Evolutionary conservation across 1,140 invertebrate genomes (phyloP).

Genomic region (Zaprionus ghesquierei): DNA sequence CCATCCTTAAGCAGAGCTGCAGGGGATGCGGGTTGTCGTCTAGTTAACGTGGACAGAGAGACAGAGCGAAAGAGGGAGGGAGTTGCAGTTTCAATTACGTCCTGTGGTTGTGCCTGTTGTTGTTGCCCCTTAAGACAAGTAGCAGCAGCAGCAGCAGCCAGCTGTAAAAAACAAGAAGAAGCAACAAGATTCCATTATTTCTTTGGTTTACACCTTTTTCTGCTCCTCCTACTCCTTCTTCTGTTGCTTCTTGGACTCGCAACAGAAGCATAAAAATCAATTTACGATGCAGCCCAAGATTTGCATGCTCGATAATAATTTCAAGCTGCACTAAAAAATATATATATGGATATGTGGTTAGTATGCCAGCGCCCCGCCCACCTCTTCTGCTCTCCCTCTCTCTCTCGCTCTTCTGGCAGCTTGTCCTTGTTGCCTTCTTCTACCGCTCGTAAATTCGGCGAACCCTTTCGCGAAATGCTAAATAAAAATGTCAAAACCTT

Average conservation of each 20-base stretch:
- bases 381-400: neutral
- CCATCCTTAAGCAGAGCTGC: constrained; percentile 85
- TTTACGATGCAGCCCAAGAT: constrained; percentile 73
- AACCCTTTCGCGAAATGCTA: constrained; percentile 28
- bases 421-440: neutral
- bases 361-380: neutral
- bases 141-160: constrained; percentile 47
- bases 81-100: constrained; percentile 58
- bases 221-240: neutral
- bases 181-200: constrained; percentile 34
- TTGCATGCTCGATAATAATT: constrained; percentile 78
- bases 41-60: constrained; percentile 5
- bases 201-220: neutral
- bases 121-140: constrained; percentile 62
- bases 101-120: neutral
- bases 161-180: constrained; percentile 15
- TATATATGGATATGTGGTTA: neutral
- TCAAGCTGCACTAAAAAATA: constrained; percentile 2
- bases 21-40: neutral
- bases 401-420: neutral
- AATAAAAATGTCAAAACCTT: constrained; percentile 62
- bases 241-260: neutral
- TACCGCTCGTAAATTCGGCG: constrained; percentile 56
- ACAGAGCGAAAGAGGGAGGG: neutral
- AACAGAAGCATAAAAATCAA: constrained; percentile 77